These are phyloP conservation scores for Leucophenga maculata DNA, from an alignment of 2,888 invertebrate species.

Conservation along the genomic window DNA sequence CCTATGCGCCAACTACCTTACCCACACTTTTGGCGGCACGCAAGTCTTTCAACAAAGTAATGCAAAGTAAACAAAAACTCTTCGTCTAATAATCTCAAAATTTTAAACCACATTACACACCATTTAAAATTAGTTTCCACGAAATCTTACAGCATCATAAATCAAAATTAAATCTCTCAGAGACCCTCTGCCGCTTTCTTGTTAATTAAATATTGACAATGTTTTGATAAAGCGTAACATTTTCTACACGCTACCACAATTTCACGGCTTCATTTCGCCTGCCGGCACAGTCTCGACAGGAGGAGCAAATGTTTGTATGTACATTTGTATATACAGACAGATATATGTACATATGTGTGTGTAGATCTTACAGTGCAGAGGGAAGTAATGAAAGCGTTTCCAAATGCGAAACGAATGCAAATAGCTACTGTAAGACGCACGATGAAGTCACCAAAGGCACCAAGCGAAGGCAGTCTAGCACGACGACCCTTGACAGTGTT, in stretches of 20 bases:
- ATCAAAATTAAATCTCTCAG: conserved; percentile 39
- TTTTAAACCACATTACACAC: conserved; percentile 1
- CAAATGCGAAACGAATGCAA: conserved; percentile 68
- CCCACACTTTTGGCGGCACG: no score
- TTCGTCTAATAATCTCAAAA: conserved; percentile 4
- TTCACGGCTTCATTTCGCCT: background rate
- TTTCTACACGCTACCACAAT: conserved; percentile 42
- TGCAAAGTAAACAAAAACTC: background rate
- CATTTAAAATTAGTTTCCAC: no score
- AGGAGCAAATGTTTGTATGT: no score
- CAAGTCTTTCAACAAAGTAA: background rate
- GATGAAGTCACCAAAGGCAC: conserved; percentile 31
- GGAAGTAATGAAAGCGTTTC: conserved; percentile 64
- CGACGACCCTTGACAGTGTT: conserved; percentile 34
- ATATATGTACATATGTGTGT: no score
- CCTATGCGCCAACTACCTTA: no score
- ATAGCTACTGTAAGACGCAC: conserved; percentile 58
- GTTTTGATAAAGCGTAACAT: conserved; percentile 62
- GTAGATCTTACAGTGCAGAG: no score
- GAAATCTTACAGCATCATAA: conserved; percentile 43
- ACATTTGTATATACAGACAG: no score
- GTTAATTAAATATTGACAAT: conserved; percentile 66
- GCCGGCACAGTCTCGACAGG: conserved; percentile 4
- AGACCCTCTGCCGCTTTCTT: conserved; percentile 55
- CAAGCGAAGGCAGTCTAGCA: conserved; percentile 19